Conservation (phyloP, 2,797 vertebrate genomes). For the Botia kubotai region DNA sequence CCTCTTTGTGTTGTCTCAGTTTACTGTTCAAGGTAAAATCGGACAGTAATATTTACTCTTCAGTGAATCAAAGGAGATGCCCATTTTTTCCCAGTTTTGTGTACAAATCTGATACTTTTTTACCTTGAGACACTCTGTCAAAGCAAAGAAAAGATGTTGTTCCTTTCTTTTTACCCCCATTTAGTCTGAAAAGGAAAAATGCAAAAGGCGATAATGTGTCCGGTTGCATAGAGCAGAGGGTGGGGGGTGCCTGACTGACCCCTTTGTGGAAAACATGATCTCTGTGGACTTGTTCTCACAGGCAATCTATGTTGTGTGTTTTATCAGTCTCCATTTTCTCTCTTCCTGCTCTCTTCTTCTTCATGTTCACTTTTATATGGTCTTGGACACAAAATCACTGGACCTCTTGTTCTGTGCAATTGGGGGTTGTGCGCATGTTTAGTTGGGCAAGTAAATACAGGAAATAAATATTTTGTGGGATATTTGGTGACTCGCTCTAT, state of each 20-base stretch:
- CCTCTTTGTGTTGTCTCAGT: conserved; percentile 52
- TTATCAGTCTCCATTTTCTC: conserved; percentile 2
- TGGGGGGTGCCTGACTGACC: conserved; percentile 48
- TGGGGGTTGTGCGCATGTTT: conserved; percentile 3
- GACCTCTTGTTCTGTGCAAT: not conserved
- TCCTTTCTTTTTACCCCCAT: conserved; percentile 26
- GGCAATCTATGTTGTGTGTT: conserved; percentile 37
- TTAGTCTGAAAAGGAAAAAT: conserved; percentile 58
- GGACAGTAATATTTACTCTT: conserved; percentile 61
- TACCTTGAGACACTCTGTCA: conserved; percentile 46
- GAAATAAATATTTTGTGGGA: conserved; percentile 23
- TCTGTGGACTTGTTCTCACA: conserved; percentile 59
- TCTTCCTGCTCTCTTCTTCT: conserved; percentile 2
- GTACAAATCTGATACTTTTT: conserved; percentile 60
- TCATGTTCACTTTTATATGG: conserved; percentile 25
- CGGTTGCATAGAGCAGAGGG: conserved; percentile 30
- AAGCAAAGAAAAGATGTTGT: conserved; percentile 47
- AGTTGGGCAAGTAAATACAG: conserved; percentile 4
- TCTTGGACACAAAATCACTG: conserved; percentile 20
- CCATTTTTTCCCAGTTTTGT: conserved; percentile 6
- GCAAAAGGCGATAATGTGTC: conserved; percentile 52
- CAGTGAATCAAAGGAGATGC: conserved; percentile 53
- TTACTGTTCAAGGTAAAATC: conserved; percentile 60
- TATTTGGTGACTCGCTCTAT: not conserved
- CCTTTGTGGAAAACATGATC: conserved; percentile 59